Base-by-base conservation (phyloP, 1,140 invertebrate genomes). In the Orchesella cincta region DNA sequence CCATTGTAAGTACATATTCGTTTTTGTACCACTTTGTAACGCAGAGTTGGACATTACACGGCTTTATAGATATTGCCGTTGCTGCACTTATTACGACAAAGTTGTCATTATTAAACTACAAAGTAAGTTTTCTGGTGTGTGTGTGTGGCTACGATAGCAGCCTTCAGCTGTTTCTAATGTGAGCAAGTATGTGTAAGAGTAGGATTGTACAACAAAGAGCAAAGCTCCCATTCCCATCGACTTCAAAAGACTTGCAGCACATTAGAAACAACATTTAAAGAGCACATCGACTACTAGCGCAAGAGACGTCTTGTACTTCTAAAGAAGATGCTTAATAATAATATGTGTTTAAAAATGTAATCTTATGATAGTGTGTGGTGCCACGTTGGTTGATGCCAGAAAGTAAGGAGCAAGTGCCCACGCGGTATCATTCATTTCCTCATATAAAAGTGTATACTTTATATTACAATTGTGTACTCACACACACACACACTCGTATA, bases 381-480 rank as follows among this genome's bases (percentile, higher is more conserved):
- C 12, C 29, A 29, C 14, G 23, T 26, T 23, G 3, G 52, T 46
- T 5, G 39, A 46, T 46, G 39, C 39, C 39, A 46, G 54, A 57
- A n/a, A 57, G 54, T 23, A 33, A 26, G 23, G 26, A 73, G 70
- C 20, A 35, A 79, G 75, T 77, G 78, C 78, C 78, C 78, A 79
- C 78, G 78, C 78, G 78, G 78, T 70, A 79, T 79, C 75, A 67
- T 77, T 79, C 73, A 77, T 79, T 79, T 75, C 72, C 72, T 57
- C 46, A 35, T 33, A 67, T 8, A 14, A 73, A 75, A 75, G 57
- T 23, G 52, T 57, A 12, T 57, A 23, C 52, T 14, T 57, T 57
- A 26, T 26, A 46, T 46, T 12, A 46, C 8, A 8, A 46, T 46
- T 46, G 52, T n/a, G 3, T 57, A 14, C 52, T n/a, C 52, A 20